Base-by-base conservation (phyloP, 2,888 invertebrate genomes). In the Macrostomum cliftonense region DNA sequence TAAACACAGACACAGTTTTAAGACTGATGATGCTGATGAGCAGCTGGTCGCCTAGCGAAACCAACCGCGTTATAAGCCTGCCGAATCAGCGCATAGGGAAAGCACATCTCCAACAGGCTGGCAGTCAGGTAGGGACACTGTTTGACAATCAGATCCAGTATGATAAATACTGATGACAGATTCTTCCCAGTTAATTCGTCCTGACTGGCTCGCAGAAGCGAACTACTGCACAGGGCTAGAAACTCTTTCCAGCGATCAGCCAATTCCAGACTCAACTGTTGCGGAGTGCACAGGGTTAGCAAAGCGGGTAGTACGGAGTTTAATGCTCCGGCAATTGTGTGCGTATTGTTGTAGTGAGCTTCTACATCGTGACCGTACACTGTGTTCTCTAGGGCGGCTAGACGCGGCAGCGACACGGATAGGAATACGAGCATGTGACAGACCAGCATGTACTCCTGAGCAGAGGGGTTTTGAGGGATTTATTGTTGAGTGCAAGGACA, bases 401-500 rank as follows among this genome's bases (percentile, higher is more conserved):
- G 75, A 68, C 87, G 83, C 1, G 95, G 95, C 58, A 97, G 81
- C 0, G 93, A 88, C 14, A 97, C 91, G 0, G 97, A 95, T 0
- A 97, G 86, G 69, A 95, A 97, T 5, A 99, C 97, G 88, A 99
- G 89, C 52, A 99, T 71, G 39, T 97, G 74, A 67, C 97, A 97
- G 1, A 91, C 86, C 38, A 87, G 75, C 36, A 85, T 75, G 72
- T 93, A 91, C 61, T 93, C 89, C 58, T 91, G 89, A 57, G n/a
- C n/a, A n/a, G n/a, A n/a, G n/a, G n/a, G n/a, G n/a, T n/a, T n/a
- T n/a, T n/a, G n/a, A n/a, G n/a, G n/a, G n/a, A n/a, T n/a, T n/a
- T n/a, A n/a, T n/a, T n/a, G n/a, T n/a, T n/a, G n/a, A n/a, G n/a
- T n/a, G n/a, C n/a, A n/a, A n/a, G n/a, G n/a, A n/a, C n/a, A n/a